Percentiles rank a stretch among this genome's conserved stretches.
phyloP scores from a whole-genome alignment of 2,113 vertebrate species.

The Prunella fulvescens region DNA sequence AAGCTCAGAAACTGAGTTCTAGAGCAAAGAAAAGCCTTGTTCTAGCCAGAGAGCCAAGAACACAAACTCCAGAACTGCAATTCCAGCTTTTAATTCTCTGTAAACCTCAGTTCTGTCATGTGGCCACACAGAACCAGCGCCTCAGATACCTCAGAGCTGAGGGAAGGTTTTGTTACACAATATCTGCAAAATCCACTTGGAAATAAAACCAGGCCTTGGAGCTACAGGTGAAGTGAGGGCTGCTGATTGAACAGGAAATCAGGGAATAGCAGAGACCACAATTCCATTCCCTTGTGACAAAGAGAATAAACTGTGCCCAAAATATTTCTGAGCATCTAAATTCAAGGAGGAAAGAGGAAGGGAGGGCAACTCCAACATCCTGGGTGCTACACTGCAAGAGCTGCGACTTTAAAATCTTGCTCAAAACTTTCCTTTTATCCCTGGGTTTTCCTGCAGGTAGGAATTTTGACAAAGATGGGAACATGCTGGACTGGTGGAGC shows the following conservation, averaged over 20 bases:
- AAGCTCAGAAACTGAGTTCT: background rate
- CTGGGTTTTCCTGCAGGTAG: constrained; percentile 75
- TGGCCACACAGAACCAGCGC: background rate
- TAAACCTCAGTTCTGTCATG: background rate
- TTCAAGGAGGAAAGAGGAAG: background rate
- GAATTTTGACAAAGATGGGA: constrained; percentile 94
- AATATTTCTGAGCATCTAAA: background rate
- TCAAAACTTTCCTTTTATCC: background rate
- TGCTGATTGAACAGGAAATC: background rate
- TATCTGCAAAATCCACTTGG: background rate
- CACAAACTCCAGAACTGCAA: background rate
- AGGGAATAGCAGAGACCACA: background rate
- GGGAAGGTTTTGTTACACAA: background rate
- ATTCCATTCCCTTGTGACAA: background rate
- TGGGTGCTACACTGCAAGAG: background rate
- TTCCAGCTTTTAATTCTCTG: background rate
- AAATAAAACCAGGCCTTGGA: background rate
- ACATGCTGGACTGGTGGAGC: constrained; percentile 98
- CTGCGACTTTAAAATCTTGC: background rate
- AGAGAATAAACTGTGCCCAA: background rate
- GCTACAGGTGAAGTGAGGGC: background rate
- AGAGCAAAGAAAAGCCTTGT: background rate
- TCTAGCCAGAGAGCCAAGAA: background rate
- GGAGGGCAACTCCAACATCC: background rate
- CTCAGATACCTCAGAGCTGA: background rate